Conservation (phyloP, 1,140 invertebrate genomes). For the Ruditapes philippinarum region DNA sequence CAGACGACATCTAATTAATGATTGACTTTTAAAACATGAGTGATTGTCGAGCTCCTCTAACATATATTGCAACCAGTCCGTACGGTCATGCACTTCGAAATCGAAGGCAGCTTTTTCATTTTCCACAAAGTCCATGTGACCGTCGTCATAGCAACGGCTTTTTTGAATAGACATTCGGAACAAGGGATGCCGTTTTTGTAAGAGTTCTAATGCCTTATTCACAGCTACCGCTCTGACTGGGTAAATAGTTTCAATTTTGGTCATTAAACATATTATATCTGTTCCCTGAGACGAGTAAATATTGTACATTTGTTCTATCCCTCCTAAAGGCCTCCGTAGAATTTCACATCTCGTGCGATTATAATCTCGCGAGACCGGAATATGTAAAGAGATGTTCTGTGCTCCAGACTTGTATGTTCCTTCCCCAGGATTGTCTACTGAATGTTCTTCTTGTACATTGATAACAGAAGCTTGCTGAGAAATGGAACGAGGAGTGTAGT, state of each 20-base stretch:
- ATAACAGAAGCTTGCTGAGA: neutral
- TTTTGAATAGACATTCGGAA: slow-evolving; percentile 24
- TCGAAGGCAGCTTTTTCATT: neutral
- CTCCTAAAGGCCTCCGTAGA: slow-evolving; percentile 20
- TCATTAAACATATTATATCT: slow-evolving; percentile 40
- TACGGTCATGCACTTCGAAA: slow-evolving; percentile 27
- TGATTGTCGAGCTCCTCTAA: slow-evolving; percentile 12
- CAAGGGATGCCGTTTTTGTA: slow-evolving; percentile 28
- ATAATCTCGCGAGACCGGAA: slow-evolving; percentile 5
- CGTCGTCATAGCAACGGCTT: neutral
- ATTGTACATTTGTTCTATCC: slow-evolving; percentile 49
- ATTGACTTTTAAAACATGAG: neutral
- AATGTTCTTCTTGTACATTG: neutral
- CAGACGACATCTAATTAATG: slow-evolving; percentile 37
- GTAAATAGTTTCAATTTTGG: slow-evolving; percentile 24
- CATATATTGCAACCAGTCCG: slow-evolving; percentile 29
- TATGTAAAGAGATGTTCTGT: neutral
- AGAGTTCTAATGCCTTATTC: neutral
- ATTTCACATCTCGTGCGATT: neutral
- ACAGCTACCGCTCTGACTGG: neutral
- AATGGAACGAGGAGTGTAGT: slow-evolving; percentile 3
- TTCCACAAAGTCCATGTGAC: slow-evolving; percentile 17
- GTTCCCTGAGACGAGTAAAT: slow-evolving; percentile 25
- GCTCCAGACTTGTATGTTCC: neutral
- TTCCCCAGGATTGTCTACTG: neutral